Evolutionary conservation across 2,888 invertebrate species (phyloP), one percentile per base, ranked within the genome.

Genomic region (Sialis lutaria): DNA sequence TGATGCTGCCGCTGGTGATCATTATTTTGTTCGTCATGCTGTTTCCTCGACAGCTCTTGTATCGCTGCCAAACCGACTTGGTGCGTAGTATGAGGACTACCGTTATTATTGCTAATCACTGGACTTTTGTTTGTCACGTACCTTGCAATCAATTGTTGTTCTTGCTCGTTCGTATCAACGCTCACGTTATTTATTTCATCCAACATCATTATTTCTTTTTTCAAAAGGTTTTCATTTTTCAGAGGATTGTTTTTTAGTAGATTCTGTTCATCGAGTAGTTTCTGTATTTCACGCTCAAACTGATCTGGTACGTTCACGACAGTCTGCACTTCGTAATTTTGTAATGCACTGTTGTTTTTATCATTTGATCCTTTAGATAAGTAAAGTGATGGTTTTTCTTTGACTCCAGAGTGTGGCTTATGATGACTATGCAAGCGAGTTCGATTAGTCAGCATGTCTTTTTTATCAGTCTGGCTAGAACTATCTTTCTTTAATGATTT

Each of bases 231-330:
- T 54, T 77, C 77, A 45, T 70, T 64, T 60, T 76, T 77, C 31
- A 73, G 70, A 44, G 76, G 72, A 56, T 72, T 74, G 57, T 70
- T 73, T 58, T 75, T 75, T 49, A 75, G 67, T 49, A 77, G 61
- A 63, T 75, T 76, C 60, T 79, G 79, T 58, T 83, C 82, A 56
- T 82, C 83, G 52, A 84, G 69, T 55, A 85, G 71, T 62, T 83
- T 77, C 63, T 84, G 82, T 55, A 86, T 79, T 63, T 85, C 84
- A 57, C 82, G 73, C 67, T 85, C 85, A 60, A 85, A 85, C 22
- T 84, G 83, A 46, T 60, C 62, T 9, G 76, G 77, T n/a, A 57
- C 50, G 48, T 61, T 60, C 30, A 45, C 44, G 6, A 48, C 33
- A 3, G 43, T 42, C 5, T 40, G 40, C 5, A 37, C 13, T 39